Evolutionary conservation across 2,888 invertebrate genomes (phyloP).

Genomic region (Dryadula phaetusa): DNA sequence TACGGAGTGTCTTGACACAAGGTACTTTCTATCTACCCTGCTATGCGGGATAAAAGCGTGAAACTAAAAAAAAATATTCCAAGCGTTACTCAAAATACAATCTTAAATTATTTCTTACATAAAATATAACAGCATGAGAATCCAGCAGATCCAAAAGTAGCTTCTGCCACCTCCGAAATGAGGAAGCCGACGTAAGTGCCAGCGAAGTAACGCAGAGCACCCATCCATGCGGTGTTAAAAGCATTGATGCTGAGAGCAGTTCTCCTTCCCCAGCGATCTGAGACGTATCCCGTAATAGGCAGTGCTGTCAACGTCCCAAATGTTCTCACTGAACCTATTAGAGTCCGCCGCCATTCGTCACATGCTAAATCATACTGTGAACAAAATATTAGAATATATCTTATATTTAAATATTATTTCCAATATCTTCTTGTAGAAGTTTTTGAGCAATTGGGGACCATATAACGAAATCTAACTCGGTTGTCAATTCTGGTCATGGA

Average conservation of each 20-base stretch:
- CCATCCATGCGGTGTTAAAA: slow-evolving; percentile 85
- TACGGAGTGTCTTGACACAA: too few relatives aligned
- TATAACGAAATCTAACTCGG: too few relatives aligned
- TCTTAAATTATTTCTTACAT: slow-evolving; percentile 69
- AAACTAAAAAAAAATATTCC: too few relatives aligned
- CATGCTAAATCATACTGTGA: slow-evolving; percentile 85
- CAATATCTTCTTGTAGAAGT: too few relatives aligned
- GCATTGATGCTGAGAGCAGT: slow-evolving; percentile 83
- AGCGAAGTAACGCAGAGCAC: slow-evolving; percentile 84
- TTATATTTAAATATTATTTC: too few relatives aligned
- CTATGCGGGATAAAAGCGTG: too few relatives aligned
- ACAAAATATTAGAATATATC: neutral
- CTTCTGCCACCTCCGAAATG: slow-evolving; percentile 87
- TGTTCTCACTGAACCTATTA: slow-evolving; percentile 89
- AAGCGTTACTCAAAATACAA: neutral
- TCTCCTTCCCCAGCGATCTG: slow-evolving; percentile 88
- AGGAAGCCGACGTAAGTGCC: slow-evolving; percentile 86
- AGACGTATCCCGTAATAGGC: slow-evolving; percentile 87
- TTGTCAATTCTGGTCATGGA: too few relatives aligned
- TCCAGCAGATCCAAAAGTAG: slow-evolving; percentile 86
- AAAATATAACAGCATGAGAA: slow-evolving; percentile 89
- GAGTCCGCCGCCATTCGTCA: slow-evolving; percentile 87
- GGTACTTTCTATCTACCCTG: too few relatives aligned
- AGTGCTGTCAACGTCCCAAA: slow-evolving; percentile 87
- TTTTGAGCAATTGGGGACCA: too few relatives aligned